Conservation (phyloP, 2,797 vertebrate genomes). For the Xiphorhynchus erythropygius region DNA sequence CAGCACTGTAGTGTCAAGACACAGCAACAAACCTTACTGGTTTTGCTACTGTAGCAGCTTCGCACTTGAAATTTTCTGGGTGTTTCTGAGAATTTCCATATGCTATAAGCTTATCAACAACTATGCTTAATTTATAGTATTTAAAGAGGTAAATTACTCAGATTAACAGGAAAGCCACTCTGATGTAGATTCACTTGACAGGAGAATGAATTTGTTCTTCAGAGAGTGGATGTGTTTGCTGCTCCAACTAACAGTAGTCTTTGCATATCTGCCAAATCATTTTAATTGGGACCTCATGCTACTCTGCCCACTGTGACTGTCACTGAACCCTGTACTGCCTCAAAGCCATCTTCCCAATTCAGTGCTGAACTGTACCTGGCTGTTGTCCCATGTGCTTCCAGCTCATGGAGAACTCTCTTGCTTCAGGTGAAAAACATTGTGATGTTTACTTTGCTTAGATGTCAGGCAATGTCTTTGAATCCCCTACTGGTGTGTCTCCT, state of each 20-base stretch:
- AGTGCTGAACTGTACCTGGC: accelerated
- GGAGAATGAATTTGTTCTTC: not conserved
- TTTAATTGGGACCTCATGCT: not conserved
- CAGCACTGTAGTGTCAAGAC: not conserved
- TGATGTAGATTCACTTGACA: not conserved
- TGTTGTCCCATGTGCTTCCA: not conserved
- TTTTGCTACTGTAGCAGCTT: not conserved
- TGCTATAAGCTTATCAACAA: not conserved
- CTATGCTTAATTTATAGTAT: not conserved
- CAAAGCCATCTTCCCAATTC: not conserved
- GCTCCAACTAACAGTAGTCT: not conserved
- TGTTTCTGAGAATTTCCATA: not conserved
- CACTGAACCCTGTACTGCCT: not conserved
- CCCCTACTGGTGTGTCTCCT: not conserved
- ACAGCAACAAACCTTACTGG: not conserved
- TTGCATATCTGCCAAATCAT: not conserved
- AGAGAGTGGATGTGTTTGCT: not conserved
- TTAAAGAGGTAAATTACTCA: not conserved
- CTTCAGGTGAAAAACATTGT: not conserved
- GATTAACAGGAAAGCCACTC: not conserved
- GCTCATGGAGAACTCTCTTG: accelerated
- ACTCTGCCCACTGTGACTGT: not conserved
- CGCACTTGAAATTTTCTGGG: not conserved
- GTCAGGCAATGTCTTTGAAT: not conserved
- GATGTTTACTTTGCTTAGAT: not conserved